phyloP scores from a whole-genome alignment of 2,797 vertebrate genomes.

The Eulemur mongoz region DNA sequence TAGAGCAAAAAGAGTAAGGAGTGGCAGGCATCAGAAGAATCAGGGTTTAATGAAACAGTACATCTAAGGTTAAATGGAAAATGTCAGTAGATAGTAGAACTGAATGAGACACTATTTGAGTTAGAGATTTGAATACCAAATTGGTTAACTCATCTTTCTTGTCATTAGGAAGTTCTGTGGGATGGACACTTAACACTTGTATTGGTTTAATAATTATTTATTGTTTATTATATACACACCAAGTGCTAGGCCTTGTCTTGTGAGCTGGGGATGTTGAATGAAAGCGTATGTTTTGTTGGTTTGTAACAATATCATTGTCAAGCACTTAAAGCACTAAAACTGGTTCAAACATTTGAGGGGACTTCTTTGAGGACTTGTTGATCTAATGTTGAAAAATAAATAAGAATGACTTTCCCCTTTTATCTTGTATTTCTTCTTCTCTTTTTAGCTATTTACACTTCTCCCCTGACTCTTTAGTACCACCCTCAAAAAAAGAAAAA shows the following conservation, averaged over 20 bases:
- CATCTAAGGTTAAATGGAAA: background rate
- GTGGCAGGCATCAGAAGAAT: background rate
- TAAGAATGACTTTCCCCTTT: background rate
- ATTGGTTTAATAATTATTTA: constrained; percentile 5
- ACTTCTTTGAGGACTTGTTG: background rate
- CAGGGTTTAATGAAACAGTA: background rate
- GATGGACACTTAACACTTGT: background rate
- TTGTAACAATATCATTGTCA: constrained; percentile 19
- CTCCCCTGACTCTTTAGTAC: background rate
- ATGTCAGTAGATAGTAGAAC: background rate
- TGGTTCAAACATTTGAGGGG: background rate
- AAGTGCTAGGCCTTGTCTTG: background rate
- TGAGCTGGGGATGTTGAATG: background rate
- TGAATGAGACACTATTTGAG: background rate
- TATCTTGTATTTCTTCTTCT: background rate
- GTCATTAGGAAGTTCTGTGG: background rate
- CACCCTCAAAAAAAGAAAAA: background rate
- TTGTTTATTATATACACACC: background rate
- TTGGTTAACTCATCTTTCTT: constrained; percentile 4
- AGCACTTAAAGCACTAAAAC: constrained; percentile 29
- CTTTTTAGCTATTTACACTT: background rate
- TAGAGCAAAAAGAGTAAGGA: background rate
- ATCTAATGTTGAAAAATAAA: constrained; percentile 1
- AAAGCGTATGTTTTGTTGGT: background rate
- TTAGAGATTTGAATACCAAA: constrained; percentile 4